A percentile compares a stretch with the other conserved stretches of the same genome.
Conservation (phyloP, 1,140 invertebrate genomes). For the Megalopta genalis region DNA sequence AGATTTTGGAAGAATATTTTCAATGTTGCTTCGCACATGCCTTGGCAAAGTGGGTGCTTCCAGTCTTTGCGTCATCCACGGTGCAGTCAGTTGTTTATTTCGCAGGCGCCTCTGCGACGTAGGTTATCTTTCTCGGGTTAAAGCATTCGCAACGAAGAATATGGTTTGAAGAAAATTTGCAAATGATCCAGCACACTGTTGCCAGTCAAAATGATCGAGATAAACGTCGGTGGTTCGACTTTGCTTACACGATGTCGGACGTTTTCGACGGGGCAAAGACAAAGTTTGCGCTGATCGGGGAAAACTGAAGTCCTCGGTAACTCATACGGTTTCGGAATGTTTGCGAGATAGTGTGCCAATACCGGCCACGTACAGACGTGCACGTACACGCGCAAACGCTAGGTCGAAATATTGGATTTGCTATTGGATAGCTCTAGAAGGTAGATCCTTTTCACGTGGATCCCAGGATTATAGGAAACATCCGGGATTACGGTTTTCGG, state of each 20-base stretch:
- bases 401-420: constrained; percentile 53
- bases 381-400: neutral
- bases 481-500: constrained; percentile 52
- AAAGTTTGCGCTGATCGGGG: constrained; percentile 61
- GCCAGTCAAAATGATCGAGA: neutral
- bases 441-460: constrained; percentile 45
- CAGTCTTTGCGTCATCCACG: no score
- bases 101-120: no score
- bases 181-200: constrained; percentile 25
- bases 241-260: constrained; percentile 4
- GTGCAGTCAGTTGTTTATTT: no score
- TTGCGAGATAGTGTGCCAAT: constrained; percentile 3
- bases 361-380: neutral
- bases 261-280: constrained; percentile 30
- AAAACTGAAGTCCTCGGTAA: constrained; percentile 55
- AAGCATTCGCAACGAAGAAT: neutral
- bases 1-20: no score
- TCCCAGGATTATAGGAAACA: constrained; percentile 59
- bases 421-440: constrained; percentile 14
- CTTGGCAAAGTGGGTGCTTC: no score
- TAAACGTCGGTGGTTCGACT: neutral
- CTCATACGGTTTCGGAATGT: constrained; percentile 35
- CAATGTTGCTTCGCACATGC: no score
- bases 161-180: neutral
- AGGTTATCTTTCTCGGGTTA: no score